Conservation (phyloP, 2,888 invertebrate genomes). For the Elmis aenea region DNA sequence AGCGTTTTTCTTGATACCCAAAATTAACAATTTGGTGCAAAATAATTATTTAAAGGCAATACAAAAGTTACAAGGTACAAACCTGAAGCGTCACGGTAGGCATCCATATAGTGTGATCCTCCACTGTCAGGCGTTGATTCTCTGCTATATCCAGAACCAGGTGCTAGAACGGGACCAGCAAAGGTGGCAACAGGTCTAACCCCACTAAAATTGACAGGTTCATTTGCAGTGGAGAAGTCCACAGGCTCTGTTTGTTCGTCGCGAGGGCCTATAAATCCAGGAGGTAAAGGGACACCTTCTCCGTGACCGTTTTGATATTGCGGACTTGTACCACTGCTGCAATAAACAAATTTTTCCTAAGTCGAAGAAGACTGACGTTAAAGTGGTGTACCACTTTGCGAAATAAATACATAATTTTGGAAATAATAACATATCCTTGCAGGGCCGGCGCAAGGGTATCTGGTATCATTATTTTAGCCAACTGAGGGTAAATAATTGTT, state of each 20-base stretch:
- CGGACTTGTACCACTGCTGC: conserved; percentile 55
- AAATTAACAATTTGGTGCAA: conserved; percentile 3
- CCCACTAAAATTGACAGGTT: conserved; percentile 59
- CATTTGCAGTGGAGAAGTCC: conserved; percentile 63
- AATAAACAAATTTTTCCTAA: too few relatives aligned
- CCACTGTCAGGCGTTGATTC: conserved; percentile 88
- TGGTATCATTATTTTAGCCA: too few relatives aligned
- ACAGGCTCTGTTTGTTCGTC: conserved; percentile 67
- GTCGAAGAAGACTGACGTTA: too few relatives aligned
- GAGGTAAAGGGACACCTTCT: conserved; percentile 49
- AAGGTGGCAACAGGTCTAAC: conserved; percentile 51
- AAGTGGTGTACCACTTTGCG: too few relatives aligned
- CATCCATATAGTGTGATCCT: conserved; percentile 83
- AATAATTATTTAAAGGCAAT: not conserved
- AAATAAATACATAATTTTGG: too few relatives aligned
- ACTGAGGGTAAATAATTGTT: too few relatives aligned
- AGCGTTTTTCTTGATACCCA: conserved; percentile 1
- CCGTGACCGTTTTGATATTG: conserved; percentile 52
- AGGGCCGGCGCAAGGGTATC: too few relatives aligned
- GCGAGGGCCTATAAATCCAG: conserved; percentile 54
- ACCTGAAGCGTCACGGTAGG: conserved; percentile 83
- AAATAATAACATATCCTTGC: too few relatives aligned
- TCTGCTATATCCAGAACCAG: conserved; percentile 71
- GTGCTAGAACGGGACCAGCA: conserved; percentile 45
- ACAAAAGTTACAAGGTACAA: conserved; percentile 27